Evolutionary conservation across 2,888 invertebrate species (phyloP), one percentile per base, ranked within the genome.

Genomic region (Stegana nigrithorax): DNA sequence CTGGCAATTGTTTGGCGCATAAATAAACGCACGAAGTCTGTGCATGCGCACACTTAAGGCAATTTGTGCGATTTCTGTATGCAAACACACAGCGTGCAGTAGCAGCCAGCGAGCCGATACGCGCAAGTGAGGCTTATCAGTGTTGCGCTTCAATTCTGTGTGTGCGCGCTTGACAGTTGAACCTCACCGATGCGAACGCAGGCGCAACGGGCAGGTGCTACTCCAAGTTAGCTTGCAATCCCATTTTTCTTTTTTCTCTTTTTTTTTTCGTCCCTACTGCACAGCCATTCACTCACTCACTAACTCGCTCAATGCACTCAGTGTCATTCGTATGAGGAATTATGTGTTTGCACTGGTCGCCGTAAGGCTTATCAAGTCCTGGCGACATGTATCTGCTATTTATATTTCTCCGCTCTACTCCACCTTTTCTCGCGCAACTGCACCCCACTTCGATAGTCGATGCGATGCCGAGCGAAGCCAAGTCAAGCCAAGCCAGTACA

Each of bases 301-400:
- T n/a, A n/a, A n/a, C n/a, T n/a, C n/a, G n/a, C n/a, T n/a, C n/a
- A n/a, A n/a, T n/a, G 39, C 17, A n/a, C 39, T 39, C 10, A 8
- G 14, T 55, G 42, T 59, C 56, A 36, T 55, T 53, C 55, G 50
- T 53, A 63, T 70, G 67, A 73, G 72, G 75, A 78, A 78, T 78
- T 78, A 73, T 75, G 77, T 75, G 71, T 70, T 65, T 76, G 71
- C 60, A 63, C 60, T 66, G 68, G 67, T 68, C 62, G 67, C 67
- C 70, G 62, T 63, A 61, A 62, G 71, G 56, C 68, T 69, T 74
- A 70, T 55, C 53, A 55, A 27, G 51, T 17, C 29, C 29, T 4
- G 14, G 17, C 17, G 29, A 29, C 27, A 51, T 27, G 29, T 47
- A 14, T 21, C 42, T n/a, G n/a, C n/a, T n/a, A n/a, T n/a, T n/a